phyloP scores from a whole-genome alignment of 2,797 vertebrate species.

The Cirrhinus molitorella region DNA sequence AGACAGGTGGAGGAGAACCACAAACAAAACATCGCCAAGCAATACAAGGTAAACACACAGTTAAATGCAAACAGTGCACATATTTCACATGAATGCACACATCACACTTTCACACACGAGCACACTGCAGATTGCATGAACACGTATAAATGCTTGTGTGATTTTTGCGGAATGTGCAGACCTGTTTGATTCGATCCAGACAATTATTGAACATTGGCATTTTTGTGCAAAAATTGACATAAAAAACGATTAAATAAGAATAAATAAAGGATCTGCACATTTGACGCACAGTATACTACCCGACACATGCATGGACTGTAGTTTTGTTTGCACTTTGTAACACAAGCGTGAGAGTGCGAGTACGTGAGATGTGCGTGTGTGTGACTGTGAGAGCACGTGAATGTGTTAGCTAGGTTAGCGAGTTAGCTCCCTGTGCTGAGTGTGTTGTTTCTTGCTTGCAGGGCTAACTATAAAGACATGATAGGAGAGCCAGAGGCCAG shows the following conservation, averaged over 20 bases:
- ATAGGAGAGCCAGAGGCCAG: conserved; percentile 98
- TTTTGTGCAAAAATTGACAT: not conserved
- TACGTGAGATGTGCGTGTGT: conserved; percentile 44
- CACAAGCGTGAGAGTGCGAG: conserved; percentile 60
- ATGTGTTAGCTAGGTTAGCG: conserved; percentile 86
- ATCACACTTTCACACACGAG: not conserved
- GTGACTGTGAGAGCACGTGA: conserved; percentile 62
- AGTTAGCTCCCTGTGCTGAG: conserved; percentile 90
- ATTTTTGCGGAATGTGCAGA: conserved; percentile 32
- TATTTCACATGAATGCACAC: not conserved
- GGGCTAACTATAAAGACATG: conserved; percentile 99
- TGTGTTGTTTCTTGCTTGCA: conserved; percentile 99
- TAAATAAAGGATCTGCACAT: conserved; percentile 31
- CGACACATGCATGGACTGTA: conserved; percentile 47
- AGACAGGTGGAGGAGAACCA: conserved; percentile 98
- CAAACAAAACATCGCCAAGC: conserved; percentile 97
- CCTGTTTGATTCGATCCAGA: not conserved
- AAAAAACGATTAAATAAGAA: not conserved
- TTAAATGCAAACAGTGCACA: not conserved
- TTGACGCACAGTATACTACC: not conserved
- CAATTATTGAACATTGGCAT: too few relatives aligned
- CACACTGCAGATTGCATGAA: conserved; percentile 15
- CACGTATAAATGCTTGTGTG: not conserved
- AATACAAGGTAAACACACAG: conserved; percentile 91
- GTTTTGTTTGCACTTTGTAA: conserved; percentile 56